Base-by-base conservation (phyloP, 2,888 invertebrate genomes). In the Drosophila paracracens region DNA sequence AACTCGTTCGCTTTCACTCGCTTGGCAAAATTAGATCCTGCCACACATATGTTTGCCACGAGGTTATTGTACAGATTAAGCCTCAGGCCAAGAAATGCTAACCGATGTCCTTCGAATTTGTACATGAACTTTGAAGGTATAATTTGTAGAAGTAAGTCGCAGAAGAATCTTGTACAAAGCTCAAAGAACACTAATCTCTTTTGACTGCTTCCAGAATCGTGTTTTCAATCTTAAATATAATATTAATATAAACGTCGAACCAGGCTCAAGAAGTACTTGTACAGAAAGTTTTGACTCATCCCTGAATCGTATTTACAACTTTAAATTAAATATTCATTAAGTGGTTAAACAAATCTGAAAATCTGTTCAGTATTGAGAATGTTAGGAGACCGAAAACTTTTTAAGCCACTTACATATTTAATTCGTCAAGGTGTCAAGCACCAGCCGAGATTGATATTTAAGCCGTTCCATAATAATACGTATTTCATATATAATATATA, bases 1-100 rank as follows among this genome's bases (percentile, higher is more conserved):
- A 83, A 78, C 69, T 81, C 71, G 59, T 61, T 78, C 67, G 62
- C 67, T 70, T 74, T 76, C 74, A 74, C 40, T 76, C 70, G 67
- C 58, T 56, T 67, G 67, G 61, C 53, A 21, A 76, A 70, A 48
- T 63, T 58, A 63, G 72, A 57, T 38, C 40, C 65, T 13, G 33
- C 48, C 54, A 18, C 53, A 35, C 16, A 25, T 21, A 16, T 40
- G 27, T 36, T 25, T 40, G 29, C 3, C 40, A 57, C 10, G 11
- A 31, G 31, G 40, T 57, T 29, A n/a, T 57, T 57, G 40, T 21
- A 16, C 16, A 31, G 31, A 31, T 57, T 43, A 16, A 31, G 43
- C 11, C 16, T 46, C 11, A 6, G 21, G 27, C 18, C 25, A 8
- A 35, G 16, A 40, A 31, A 6, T 31, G 10, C 0, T 3, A 21